Conservation (phyloP, 2,113 vertebrate genomes). For the Galbula dea region DNA sequence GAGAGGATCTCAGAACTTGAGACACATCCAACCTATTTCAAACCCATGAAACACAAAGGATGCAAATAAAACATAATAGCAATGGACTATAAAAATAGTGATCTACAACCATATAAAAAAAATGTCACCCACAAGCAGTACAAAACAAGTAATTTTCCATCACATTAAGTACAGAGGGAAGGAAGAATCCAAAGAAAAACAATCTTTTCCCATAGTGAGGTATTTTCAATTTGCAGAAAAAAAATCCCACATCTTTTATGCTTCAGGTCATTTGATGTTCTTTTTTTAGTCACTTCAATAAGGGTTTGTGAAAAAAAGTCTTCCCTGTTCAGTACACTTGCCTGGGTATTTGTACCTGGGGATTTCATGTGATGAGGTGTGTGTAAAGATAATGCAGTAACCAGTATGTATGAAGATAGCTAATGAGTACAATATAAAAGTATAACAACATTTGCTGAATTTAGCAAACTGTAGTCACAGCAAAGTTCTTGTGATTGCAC, state of each 20-base stretch:
- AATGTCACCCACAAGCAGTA: neutral
- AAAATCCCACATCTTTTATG: neutral
- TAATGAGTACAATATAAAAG: neutral
- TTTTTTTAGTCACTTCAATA: neutral
- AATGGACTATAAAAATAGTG: neutral
- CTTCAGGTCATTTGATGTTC: neutral
- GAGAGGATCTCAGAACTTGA: neutral
- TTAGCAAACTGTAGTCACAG: neutral
- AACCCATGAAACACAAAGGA: neutral
- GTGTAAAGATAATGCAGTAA: accelerated
- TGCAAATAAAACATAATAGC: neutral
- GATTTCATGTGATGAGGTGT: neutral
- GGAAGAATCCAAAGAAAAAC: neutral
- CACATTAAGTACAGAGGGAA: neutral
- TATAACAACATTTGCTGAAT: neutral
- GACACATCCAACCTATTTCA: neutral
- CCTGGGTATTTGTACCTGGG: no score
- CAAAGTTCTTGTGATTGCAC: neutral
- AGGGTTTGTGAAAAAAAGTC: neutral
- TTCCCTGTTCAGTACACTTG: neutral
- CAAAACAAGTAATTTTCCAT: neutral
- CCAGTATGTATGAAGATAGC: neutral
- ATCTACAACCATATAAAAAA: neutral
- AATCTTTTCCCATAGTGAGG: neutral
- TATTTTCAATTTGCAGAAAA: neutral